Base-by-base conservation (phyloP, 2,888 invertebrate genomes). In the Crematogaster levior region DNA sequence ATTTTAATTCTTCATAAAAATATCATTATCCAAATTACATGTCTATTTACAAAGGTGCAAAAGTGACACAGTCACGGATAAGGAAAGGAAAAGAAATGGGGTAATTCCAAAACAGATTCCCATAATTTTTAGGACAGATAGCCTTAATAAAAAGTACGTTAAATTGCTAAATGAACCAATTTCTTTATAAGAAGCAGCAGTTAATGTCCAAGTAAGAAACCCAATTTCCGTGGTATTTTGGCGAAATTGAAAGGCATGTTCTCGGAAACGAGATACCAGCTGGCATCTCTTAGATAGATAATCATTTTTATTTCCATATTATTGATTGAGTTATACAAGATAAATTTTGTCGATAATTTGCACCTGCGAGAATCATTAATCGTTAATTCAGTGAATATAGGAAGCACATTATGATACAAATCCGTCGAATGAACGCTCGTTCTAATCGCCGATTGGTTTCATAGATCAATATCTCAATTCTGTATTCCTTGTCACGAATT, bases 1-100 rank as follows among this genome's bases (percentile, higher is more conserved):
- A n/a, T 72, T 72, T 58, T 72, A 72, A 58, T 40, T 58, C 15
- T 12, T 60, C 60, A 40, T 72, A 37, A 72, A 72, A 72, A 40
- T 40, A 40, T 61, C 27, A 72, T 72, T 72, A 72, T 27, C 61
- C 27, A 72, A 72, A 72, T 72, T 72, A 72, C 7, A 4, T 27
- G 61, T 27, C 27, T 60, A n/a, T 18, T n/a, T n/a, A n/a, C n/a
- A n/a, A 27, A 24, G 6, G 34, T 7, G 3, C 10, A 70, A 58
- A 10, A 3, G 12, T 24, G 18, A 53, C 9, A 63, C 63, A 40
- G 5, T 2, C 15, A 10, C 24, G 5, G 27, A 4, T 2, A 40
- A 40, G 1, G 2, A 72, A 24, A 34, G 18, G 12, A 56, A 37
- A 5, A 24, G 10, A 24, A 37, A 18, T 53, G 1, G 6, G 2